These are phyloP conservation scores for Malurus splendens DNA, from an alignment of 2,797 vertebrate species.

Conservation along the genomic window DNA sequence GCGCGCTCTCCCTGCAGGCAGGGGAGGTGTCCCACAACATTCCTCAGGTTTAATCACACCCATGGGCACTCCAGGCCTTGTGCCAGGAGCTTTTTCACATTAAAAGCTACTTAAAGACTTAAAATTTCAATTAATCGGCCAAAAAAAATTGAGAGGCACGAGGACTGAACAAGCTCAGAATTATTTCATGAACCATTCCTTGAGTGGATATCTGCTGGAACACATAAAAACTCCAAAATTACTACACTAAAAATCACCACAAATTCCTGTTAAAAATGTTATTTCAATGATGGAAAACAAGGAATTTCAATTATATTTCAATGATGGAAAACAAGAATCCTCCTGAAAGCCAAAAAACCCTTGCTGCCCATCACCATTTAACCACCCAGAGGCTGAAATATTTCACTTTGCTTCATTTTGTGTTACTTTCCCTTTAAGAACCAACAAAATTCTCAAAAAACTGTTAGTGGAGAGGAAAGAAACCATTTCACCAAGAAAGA, in stretches of 20 bases:
- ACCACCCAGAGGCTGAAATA: neutral
- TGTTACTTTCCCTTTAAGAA: neutral
- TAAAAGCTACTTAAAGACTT: neutral
- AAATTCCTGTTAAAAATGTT: neutral
- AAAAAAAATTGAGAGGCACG: fast-evolving
- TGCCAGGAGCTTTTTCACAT: neutral
- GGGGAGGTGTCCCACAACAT: neutral
- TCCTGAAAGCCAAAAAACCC: neutral
- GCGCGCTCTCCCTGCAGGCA: neutral
- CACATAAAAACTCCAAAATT: neutral
- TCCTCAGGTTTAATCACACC: neutral
- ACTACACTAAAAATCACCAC: neutral
- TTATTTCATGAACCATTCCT: neutral
- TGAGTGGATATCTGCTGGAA: neutral
- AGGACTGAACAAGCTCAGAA: fast-evolving
- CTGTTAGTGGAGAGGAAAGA: neutral
- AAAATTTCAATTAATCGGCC: neutral
- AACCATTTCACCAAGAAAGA: neutral
- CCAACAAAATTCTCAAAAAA: neutral
- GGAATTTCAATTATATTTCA: too few species aligned
- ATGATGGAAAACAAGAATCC: neutral
- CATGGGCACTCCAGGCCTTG: fast-evolving
- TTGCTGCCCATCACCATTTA: neutral
- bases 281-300: neutral
- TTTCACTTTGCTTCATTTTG: neutral